A percentile compares a stretch with the other conserved stretches of the same genome.
Evolutionary conservation across 1,140 invertebrate genomes (phyloP).

Genomic region (Planococcus citri): DNA sequence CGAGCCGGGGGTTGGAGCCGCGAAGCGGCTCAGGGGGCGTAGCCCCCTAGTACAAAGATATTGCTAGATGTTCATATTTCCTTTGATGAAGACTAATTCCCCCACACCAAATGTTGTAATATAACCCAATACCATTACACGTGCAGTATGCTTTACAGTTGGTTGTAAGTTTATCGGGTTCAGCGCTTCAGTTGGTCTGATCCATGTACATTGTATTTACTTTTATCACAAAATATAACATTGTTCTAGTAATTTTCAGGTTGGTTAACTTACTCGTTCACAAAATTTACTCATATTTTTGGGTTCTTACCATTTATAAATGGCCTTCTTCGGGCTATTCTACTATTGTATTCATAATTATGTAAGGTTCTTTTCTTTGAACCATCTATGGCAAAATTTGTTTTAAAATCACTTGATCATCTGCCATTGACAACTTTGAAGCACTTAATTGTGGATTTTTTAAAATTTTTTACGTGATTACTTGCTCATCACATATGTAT

Average conservation of each 20-base stretch:
- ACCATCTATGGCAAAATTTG: too few species aligned
- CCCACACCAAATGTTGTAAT: conserved; percentile 30
- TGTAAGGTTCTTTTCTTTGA: too few species aligned
- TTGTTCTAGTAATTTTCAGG: background rate
- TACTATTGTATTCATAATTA: too few species aligned
- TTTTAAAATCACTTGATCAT: too few species aligned
- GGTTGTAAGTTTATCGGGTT: too few species aligned
- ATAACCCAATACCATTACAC: conserved; percentile 32
- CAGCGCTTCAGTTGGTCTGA: background rate
- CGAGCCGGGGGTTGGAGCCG: too few species aligned
- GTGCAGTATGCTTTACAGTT: conserved; percentile 34
- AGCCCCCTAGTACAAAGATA: too few species aligned
- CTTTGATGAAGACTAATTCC: conserved; percentile 28
- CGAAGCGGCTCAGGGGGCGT: too few species aligned
- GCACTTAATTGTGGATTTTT: too few species aligned
- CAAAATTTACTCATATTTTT: background rate
- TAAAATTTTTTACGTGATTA: too few species aligned
- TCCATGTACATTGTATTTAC: background rate
- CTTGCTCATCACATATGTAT: too few species aligned
- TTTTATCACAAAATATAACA: background rate
- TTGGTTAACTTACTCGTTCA: background rate
- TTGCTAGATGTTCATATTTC: background rate
- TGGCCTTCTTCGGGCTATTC: background rate
- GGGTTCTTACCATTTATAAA: background rate
- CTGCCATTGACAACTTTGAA: too few species aligned